phyloP scores from a whole-genome alignment of 2,888 invertebrate genomes.

The Callyntrura guangdongensis region DNA sequence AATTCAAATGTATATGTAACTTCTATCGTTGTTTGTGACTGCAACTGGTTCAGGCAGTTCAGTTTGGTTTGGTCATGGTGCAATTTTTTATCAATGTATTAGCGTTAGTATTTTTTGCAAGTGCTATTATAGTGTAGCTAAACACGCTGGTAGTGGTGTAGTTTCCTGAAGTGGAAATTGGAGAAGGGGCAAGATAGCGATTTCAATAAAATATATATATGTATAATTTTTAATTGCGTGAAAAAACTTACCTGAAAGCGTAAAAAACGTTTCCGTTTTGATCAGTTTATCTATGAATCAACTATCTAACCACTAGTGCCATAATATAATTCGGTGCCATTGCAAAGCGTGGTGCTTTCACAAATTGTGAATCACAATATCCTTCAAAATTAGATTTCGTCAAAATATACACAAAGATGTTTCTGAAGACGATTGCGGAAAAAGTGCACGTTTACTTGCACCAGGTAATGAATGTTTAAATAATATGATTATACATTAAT shows the following conservation, averaged over 20 bases:
- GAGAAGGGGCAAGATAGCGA: too few relatives aligned
- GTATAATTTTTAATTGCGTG: too few relatives aligned
- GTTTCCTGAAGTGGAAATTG: too few relatives aligned
- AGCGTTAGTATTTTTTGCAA: not conserved
- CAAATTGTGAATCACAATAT: not conserved
- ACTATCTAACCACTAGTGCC: too few relatives aligned
- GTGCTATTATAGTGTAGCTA: not conserved
- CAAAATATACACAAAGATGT: not conserved
- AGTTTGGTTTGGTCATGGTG: not conserved
- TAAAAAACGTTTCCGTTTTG: too few relatives aligned
- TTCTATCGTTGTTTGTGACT: not conserved
- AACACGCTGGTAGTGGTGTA: too few relatives aligned
- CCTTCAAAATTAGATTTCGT: not conserved
- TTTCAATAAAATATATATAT: too few relatives aligned
- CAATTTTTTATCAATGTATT: not conserved
- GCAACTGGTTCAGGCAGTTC: constrained; percentile 12
- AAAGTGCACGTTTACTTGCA: not conserved
- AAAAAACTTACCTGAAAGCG: too few relatives aligned
- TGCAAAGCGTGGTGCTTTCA: too few relatives aligned
- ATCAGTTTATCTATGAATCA: too few relatives aligned
- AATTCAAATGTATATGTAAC: constrained; percentile 15
- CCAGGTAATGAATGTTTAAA: not conserved
- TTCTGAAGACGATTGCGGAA: not conserved
- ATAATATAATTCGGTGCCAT: too few relatives aligned
- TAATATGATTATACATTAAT: too few relatives aligned